A percentile compares a stretch with the other conserved stretches of the same genome.
Conservation (phyloP, 2,113 vertebrate genomes). For the Psittacula cyanocephala region DNA sequence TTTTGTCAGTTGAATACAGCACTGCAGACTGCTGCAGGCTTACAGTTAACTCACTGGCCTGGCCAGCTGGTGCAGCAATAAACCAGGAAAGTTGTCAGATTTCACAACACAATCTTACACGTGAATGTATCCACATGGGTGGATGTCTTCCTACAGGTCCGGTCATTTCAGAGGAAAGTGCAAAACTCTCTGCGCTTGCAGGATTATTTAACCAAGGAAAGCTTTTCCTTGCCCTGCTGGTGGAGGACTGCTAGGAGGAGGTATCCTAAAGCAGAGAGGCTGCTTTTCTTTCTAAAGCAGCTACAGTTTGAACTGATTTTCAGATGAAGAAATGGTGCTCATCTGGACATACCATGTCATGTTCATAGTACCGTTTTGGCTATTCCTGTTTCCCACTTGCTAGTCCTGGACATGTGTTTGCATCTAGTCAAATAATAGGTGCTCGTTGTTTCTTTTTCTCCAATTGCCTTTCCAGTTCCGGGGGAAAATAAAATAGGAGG, state of each 20-base stretch:
- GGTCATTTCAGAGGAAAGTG: background rate
- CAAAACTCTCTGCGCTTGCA: background rate
- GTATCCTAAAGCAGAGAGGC: no score
- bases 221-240: background rate
- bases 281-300: background rate
- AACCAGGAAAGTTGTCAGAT: background rate
- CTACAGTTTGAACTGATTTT: fast-evolving
- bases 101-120: background rate
- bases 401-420: background rate
- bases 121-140: fast-evolving
- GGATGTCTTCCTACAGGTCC: background rate
- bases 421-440: fast-evolving
- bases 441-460: background rate
- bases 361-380: background rate
- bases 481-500: background rate
- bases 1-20: fast-evolving
- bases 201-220: background rate
- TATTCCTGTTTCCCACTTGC: background rate
- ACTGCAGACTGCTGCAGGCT: background rate
- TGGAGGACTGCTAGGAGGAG: background rate
- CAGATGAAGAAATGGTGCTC: background rate
- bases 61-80: background rate
- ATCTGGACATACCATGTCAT: fast-evolving
- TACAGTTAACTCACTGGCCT: background rate
- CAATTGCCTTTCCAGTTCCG: background rate